A percentile compares a stretch with the other conserved stretches of the same genome.
phyloP scores from a whole-genome alignment of 2,888 invertebrate genomes.

The Eledone cirrhosa region DNA sequence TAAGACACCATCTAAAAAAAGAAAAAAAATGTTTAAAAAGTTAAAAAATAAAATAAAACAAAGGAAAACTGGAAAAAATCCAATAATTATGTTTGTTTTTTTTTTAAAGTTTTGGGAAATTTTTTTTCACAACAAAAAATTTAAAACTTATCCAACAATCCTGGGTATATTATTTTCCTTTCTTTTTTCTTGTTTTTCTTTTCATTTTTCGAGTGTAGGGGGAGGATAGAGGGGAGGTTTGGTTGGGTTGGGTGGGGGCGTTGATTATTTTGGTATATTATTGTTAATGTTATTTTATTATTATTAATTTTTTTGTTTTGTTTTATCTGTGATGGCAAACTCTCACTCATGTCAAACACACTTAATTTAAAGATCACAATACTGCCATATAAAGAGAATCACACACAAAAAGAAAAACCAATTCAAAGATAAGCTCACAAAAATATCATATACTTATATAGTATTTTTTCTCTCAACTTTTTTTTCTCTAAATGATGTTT shows the following conservation, averaged over 20 bases:
- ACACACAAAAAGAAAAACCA: constrained; percentile 34
- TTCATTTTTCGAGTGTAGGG: too few relatives aligned
- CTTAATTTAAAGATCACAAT: constrained; percentile 40
- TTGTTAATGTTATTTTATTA: too few relatives aligned
- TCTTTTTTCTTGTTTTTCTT: too few relatives aligned
- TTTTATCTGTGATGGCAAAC: constrained; percentile 23
- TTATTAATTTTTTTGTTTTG: constrained; percentile 7
- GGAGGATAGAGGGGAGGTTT: too few relatives aligned
- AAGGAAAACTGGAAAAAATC: neutral
- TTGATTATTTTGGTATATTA: constrained; percentile 13
- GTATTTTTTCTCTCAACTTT: constrained; percentile 22
- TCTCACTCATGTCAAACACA: constrained; percentile 36
- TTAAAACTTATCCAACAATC: constrained; percentile 31
- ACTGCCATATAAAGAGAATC: constrained; percentile 38
- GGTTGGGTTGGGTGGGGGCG: too few relatives aligned
- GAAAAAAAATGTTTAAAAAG: neutral
- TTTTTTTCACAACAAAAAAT: constrained; percentile 25
- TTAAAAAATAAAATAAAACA: neutral
- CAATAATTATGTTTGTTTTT: constrained; percentile 22
- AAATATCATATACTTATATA: constrained; percentile 28
- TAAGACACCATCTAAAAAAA: constrained; percentile 30
- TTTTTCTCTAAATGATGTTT: constrained; percentile 16
- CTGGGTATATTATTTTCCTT: neutral
- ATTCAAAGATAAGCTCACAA: constrained; percentile 34
- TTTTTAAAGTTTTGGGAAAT: constrained; percentile 22